A percentile compares a stretch with the other conserved stretches of the same genome.
Evolutionary conservation across 2,888 invertebrate species (phyloP).

Genomic region (Diarsia mendica): DNA sequence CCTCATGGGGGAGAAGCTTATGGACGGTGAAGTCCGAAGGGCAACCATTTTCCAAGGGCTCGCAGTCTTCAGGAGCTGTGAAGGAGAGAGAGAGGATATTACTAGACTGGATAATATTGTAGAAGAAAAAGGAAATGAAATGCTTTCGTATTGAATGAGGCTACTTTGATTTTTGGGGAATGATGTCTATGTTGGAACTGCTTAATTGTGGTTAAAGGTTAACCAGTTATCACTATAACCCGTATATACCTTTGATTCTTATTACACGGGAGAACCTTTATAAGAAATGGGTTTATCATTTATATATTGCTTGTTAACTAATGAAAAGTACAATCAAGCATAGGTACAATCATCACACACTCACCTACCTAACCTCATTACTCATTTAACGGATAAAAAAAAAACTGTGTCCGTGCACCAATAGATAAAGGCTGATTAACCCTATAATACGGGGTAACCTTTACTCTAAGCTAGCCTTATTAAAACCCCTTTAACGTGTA

Average conservation of each 20-base stretch:
- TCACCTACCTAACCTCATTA: too few relatives aligned
- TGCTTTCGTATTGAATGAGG: not conserved
- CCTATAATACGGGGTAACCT: not conserved
- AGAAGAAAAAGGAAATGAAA: not conserved
- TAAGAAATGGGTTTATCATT: not conserved
- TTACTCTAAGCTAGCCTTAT: not conserved
- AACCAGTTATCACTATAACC: not conserved
- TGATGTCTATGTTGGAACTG: not conserved
- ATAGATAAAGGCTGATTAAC: not conserved
- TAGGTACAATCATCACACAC: too few relatives aligned
- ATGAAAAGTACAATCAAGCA: not conserved
- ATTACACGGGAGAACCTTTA: not conserved
- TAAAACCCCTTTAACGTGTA: not conserved
- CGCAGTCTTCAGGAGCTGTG: constrained; percentile 10
- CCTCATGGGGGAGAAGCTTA: constrained; percentile 54
- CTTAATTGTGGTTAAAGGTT: not conserved
- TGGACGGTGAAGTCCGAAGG: constrained; percentile 45
- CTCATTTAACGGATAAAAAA: too few relatives aligned
- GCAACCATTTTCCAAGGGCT: constrained; percentile 53
- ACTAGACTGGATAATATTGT: not conserved
- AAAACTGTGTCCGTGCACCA: too few relatives aligned
- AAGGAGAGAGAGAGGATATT: not conserved
- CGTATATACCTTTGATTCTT: not conserved
- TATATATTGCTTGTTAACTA: not conserved
- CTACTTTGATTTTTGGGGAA: not conserved